Percentiles rank a stretch among this genome's conserved stretches.
Evolutionary conservation across 2,888 invertebrate genomes (phyloP).

Genomic region (Drosophila planitibia): DNA sequence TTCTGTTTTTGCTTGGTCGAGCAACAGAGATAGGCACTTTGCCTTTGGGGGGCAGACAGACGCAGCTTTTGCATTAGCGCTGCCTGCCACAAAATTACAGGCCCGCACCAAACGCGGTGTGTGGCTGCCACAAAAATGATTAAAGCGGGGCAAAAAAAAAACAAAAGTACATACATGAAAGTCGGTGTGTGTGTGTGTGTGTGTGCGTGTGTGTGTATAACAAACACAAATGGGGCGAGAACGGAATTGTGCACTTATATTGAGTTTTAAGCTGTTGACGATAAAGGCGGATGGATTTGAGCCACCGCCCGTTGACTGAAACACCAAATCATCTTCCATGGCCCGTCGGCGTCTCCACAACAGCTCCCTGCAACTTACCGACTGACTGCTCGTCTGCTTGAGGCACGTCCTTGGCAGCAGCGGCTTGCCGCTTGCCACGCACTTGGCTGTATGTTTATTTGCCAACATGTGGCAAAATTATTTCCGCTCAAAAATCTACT

Average conservation of each 20-base stretch:
- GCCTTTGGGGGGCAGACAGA: constrained; percentile 3
- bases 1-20: constrained; percentile 1
- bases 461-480: constrained; percentile 80
- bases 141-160: constrained; percentile 16
- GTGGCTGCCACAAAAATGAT: constrained; percentile 36
- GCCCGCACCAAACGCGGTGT: constrained; percentile 4
- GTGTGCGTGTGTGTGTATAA: neutral
- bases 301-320: constrained; percentile 51
- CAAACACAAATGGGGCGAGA: constrained; percentile 40
- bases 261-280: constrained; percentile 72
- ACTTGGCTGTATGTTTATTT: constrained; percentile 60
- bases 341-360: neutral
- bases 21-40: constrained; percentile 29
- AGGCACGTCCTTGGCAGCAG: constrained; percentile 12
- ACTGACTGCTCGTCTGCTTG: neutral
- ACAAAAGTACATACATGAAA: neutral
- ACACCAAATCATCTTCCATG: constrained; percentile 17
- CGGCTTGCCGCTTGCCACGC: constrained; percentile 24
- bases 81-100: constrained; percentile 55
- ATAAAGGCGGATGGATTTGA: constrained; percentile 54
- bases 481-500: constrained; percentile 79
- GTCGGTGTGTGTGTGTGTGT: neutral
- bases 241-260: constrained; percentile 61
- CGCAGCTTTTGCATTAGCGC: constrained; percentile 39
- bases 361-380: neutral